Base-by-base conservation (phyloP, 2,888 invertebrate species). In the Erebia aethiops region DNA sequence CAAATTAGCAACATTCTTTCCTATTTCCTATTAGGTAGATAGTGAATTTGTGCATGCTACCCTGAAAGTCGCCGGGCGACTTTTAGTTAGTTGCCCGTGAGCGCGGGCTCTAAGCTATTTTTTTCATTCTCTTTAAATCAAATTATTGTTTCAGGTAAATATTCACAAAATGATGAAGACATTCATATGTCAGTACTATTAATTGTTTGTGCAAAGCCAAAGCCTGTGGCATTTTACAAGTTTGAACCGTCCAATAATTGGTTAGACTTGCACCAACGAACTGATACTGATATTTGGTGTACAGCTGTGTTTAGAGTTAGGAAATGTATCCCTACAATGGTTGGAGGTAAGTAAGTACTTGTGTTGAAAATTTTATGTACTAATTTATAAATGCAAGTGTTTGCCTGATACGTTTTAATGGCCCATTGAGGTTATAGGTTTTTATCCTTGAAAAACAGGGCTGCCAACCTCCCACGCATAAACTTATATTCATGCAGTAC, bases 271-370 rank as follows among this genome's bases (percentile, higher is more conserved):
- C 92, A 93, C 75, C 78, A 85, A 66, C 80, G 84, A 62, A 88
- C 77, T 41, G 90, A 93, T 70, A 82, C 86, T 67, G 84, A 86
- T 71, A 86, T 91, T 26, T 89, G 89, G 89, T 91, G 88, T 70
- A 88, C 91, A 13, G 88, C 91, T 26, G 89, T 94, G 1, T 93
- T 93, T 75, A 83, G 87, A 79, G 80, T 93, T 0, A 83, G 93
- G 69, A 92, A 89, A 78, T 94, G 93, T 78, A 89, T 93, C 75
- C 88, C 92, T 51, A 90, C 88, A 14, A 87, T 86, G 41, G 86
- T 87, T 74, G 88, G 86, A 70, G 85, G 93, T 93, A 82, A 80
- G 83, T 67, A 4, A 80, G 83, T 67, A 4, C 7, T 26, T 11
- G 16, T 9, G 2, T 14, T 14, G 9, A 52, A 52, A 54, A 51